Base-by-base conservation (phyloP, 1,140 invertebrate genomes). In the Drosophila tristis region DNA sequence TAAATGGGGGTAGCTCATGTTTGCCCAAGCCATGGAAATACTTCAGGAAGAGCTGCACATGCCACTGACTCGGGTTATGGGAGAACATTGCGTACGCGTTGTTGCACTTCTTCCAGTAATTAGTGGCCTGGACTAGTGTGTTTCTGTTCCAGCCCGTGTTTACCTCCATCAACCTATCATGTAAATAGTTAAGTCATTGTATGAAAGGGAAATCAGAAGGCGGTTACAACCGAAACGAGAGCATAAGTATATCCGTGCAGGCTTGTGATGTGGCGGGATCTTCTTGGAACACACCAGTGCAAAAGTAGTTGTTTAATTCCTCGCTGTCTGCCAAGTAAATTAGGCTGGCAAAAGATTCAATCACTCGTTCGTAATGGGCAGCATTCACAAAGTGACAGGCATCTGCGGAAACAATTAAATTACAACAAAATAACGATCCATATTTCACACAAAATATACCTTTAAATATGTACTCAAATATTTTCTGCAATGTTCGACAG, bases 11-110 rank as follows among this genome's bases (percentile, higher is more conserved):
- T 5, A 20, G 11, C 9, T 55, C 49, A 4, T 9, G 20, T 6
- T 43, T 55, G 1, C 20, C 48, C 7, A 87, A 6, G 0, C 26
- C 23, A 13, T 90, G 56, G 9, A 89, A 80, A 23, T 80, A 84
- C 47, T 66, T 89, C 0, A 82, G 26, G 7, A 89, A 57, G 3
- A 73, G 68, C 56, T 78, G 61, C 6, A 84, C 59, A 48, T 84
- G 76, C 49, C 31, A 67, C 43, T 82, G 76, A 29, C 62, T 80
- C 8, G 58, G 11, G 15, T 60, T 70, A 2, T 43, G 48, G 0
- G 79, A 84, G 16, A 79, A 84, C 39, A 74, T 31, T 3, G 79
- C 65, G 57, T 71, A 89, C 0, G 65, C 71, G 15, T 82, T 80
- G 25, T 78, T 78, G 45, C 72, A 84, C 8, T 43, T 49, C 2